Evolutionary conservation across 2,113 vertebrate species (phyloP).

Genomic region (Hippoglossus stenolepis): DNA sequence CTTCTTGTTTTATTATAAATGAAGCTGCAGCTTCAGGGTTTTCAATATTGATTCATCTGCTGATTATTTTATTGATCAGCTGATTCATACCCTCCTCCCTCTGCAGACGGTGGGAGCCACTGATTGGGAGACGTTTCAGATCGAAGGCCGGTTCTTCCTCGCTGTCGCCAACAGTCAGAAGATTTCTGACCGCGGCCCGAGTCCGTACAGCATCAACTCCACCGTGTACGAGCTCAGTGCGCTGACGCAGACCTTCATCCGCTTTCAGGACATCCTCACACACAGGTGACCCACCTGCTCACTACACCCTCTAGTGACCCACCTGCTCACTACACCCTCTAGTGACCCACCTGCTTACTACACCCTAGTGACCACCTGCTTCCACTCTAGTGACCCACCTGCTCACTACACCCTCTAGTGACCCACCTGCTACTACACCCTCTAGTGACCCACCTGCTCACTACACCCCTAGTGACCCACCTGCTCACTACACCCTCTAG

Average conservation of each 20-base stretch:
- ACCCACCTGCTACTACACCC: too few species aligned
- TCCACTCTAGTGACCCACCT: too few species aligned
- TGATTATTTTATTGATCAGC: too few species aligned
- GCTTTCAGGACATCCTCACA: conserved; percentile 94
- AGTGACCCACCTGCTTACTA: too few species aligned
- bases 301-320: too few species aligned
- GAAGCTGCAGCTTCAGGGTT: neutral
- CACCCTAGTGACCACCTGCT: too few species aligned
- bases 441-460: too few species aligned
- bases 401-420: too few species aligned
- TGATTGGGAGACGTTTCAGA: conserved; percentile 93
- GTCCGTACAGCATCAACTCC: conserved; percentile 92
- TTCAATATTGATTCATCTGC: neutral
- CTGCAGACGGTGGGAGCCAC: conserved; percentile 92
- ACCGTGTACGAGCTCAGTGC: conserved; percentile 94
- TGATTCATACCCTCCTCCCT: neutral
- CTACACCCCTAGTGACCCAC: too few species aligned
- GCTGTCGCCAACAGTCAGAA: conserved; percentile 95
- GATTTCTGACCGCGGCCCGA: conserved; percentile 77
- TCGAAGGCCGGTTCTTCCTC: conserved; percentile 89
- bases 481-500: too few species aligned
- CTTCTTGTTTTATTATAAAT: too few species aligned
- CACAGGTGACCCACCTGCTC: conserved; percentile 85
- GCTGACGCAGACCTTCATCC: conserved; percentile 89
- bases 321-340: too few species aligned